Conservation (phyloP, 2,113 vertebrate genomes). For the Halcyon senegalensis region DNA sequence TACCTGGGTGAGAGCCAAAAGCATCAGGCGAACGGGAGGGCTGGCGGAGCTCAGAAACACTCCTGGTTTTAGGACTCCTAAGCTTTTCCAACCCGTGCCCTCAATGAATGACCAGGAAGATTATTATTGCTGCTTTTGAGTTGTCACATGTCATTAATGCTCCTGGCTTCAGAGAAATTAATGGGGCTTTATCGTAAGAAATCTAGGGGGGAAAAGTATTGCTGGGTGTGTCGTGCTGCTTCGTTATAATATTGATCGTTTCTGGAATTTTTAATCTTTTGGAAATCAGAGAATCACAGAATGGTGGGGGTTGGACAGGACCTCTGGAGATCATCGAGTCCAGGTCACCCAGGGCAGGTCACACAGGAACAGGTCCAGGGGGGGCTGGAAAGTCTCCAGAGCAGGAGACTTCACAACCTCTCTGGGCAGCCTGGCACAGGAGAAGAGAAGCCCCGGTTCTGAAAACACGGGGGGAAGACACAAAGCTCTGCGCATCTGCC, state of each 20-base stretch:
- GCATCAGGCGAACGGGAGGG: accelerated
- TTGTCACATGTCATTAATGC: not conserved
- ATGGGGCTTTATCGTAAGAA: not conserved
- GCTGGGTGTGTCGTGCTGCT: not conserved
- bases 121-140: not conserved
- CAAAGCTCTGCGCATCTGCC: not conserved
- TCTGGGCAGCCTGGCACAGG: too few relatives aligned
- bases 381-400: too few relatives aligned
- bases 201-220: not conserved
- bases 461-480: not conserved
- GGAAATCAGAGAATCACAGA: not conserved
- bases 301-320: too few relatives aligned
- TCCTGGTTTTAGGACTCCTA: not conserved
- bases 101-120: not conserved
- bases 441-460: not conserved
- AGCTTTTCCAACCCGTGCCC: not conserved
- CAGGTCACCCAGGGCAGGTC: too few relatives aligned
- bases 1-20: not conserved
- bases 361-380: too few relatives aligned
- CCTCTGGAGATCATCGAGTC: too few relatives aligned
- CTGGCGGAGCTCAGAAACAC: not conserved
- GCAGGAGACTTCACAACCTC: too few relatives aligned
- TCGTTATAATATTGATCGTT: accelerated
- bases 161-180: not conserved
- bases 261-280: not conserved